phyloP scores from a whole-genome alignment of 2,113 vertebrate species.

The Trachemys scripta region DNA sequence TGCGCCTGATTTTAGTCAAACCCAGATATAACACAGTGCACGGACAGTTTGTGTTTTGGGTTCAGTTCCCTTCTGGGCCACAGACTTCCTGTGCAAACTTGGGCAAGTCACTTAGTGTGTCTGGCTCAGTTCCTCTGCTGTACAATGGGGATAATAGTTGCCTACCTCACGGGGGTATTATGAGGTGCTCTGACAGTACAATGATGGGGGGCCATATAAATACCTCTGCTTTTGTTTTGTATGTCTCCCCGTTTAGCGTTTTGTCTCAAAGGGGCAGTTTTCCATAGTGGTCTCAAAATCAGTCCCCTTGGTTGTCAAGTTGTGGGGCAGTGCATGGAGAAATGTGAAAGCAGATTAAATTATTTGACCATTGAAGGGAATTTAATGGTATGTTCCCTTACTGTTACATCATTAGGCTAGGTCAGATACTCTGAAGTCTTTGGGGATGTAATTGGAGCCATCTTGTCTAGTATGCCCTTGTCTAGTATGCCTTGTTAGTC shows the following conservation, averaged over 20 bases:
- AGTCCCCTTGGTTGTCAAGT: background rate
- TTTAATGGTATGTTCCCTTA: background rate
- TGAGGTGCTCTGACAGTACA: background rate
- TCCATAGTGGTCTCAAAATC: background rate
- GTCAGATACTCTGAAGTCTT: background rate
- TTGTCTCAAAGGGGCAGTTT: background rate
- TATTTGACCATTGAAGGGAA: background rate
- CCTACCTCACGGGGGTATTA: background rate
- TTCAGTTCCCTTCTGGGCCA: background rate
- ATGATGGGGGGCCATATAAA: background rate
- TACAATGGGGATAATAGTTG: background rate
- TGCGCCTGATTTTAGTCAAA: background rate
- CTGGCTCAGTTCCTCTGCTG: background rate
- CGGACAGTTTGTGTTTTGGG: conserved; percentile 67
- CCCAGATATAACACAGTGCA: conserved; percentile 69
- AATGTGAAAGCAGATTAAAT: background rate
- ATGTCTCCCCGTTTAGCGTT: background rate
- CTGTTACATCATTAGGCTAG: background rate
- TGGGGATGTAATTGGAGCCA: background rate
- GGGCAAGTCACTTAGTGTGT: background rate
- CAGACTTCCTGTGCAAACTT: background rate
- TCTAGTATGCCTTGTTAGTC: background rate
- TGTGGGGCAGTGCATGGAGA: background rate
- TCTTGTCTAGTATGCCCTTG: background rate
- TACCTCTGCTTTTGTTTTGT: background rate